Conservation (phyloP, 2,888 invertebrate species). For the Orchesellides sinensis region DNA sequence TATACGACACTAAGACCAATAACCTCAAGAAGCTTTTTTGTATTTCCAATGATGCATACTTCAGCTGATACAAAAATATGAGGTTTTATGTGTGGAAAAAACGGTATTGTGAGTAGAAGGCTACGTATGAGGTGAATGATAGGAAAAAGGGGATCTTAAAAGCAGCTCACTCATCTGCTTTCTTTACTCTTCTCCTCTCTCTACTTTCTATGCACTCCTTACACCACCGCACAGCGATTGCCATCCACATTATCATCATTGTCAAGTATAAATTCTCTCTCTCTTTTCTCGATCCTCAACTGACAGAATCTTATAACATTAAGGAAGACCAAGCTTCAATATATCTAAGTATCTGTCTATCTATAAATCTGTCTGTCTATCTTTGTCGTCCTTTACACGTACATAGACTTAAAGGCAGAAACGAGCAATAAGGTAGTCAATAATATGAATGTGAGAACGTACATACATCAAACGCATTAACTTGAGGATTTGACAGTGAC, state of each 20-base stretch:
- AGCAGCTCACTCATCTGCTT: constrained; percentile 3
- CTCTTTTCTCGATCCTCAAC: constrained; percentile 10
- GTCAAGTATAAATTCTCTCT: constrained; percentile 56
- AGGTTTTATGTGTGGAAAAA: not conserved
- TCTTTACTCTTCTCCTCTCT: not conserved
- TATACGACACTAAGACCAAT: constrained; percentile 43
- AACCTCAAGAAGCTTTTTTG: constrained; percentile 38
- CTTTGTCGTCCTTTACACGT: not conserved
- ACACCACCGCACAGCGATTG: constrained; percentile 18
- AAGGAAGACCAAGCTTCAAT: constrained; percentile 41
- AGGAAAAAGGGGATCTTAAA: not conserved
- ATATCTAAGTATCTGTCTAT: constrained; percentile 48
- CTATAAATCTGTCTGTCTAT: constrained; percentile 50
- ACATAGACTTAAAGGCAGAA: not conserved
- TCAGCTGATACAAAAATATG: not conserved
- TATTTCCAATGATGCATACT: constrained; percentile 19
- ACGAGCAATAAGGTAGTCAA: constrained; percentile 37
- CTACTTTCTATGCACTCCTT: not conserved
- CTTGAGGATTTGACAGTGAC: constrained; percentile 74
- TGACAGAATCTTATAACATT: constrained; percentile 54
- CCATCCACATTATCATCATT: constrained; percentile 48
- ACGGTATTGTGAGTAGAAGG: not conserved
- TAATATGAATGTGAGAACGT: constrained; percentile 32
- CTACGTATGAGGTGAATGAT: not conserved
- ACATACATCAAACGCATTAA: constrained; percentile 72